Percentiles rank a stretch among this genome's conserved stretches.
phyloP scores from a whole-genome alignment of 2,888 invertebrate species.

The Sesia bembeciformis region DNA sequence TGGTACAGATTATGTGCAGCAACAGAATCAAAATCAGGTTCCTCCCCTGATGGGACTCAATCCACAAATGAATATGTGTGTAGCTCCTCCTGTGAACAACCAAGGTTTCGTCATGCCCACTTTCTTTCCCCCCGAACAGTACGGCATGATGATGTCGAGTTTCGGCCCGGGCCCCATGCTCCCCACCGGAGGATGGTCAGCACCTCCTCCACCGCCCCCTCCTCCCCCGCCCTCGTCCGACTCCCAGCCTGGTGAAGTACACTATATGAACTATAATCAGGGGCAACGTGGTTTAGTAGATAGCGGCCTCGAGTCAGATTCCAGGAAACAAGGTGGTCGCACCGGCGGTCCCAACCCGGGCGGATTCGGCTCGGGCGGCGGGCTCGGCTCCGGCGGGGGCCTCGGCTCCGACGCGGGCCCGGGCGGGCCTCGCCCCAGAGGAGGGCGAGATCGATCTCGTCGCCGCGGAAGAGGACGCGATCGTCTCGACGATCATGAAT shows the following conservation, averaged over 20 bases:
- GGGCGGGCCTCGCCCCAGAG: conserved; percentile 30
- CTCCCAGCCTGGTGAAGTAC: conserved; percentile 25
- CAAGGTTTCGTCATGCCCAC: conserved; percentile 49
- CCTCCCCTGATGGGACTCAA: conserved; percentile 57
- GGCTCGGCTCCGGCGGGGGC: conserved; percentile 24
- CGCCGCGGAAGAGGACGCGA: conserved; percentile 58
- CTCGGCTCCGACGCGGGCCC: conserved; percentile 16
- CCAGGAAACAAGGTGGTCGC: conserved; percentile 57
- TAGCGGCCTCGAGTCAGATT: conserved; percentile 63
- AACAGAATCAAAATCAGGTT: conserved; percentile 31
- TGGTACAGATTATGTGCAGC: conserved; percentile 15
- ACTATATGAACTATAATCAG: conserved; percentile 22
- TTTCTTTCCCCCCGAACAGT: conserved; percentile 57
- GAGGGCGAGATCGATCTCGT: conserved; percentile 34
- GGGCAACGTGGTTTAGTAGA: conserved; percentile 52
- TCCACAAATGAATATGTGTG: conserved; percentile 58
- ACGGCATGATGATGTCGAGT: conserved; percentile 52
- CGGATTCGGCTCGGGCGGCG: conserved; percentile 17
- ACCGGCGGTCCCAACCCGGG: conserved; percentile 11
- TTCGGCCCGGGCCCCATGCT: conserved; percentile 28
- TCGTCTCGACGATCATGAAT: conserved; percentile 46
- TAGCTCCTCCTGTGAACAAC: conserved; percentile 46
- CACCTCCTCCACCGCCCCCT: conserved; percentile 49
- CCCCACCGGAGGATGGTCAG: conserved; percentile 40
- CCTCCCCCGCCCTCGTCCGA: conserved; percentile 50